A percentile compares a stretch with the other conserved stretches of the same genome.
These are phyloP conservation scores for Pristionchus exspectatus DNA, from an alignment of 2,888 invertebrate species.

Conservation along the genomic window DNA sequence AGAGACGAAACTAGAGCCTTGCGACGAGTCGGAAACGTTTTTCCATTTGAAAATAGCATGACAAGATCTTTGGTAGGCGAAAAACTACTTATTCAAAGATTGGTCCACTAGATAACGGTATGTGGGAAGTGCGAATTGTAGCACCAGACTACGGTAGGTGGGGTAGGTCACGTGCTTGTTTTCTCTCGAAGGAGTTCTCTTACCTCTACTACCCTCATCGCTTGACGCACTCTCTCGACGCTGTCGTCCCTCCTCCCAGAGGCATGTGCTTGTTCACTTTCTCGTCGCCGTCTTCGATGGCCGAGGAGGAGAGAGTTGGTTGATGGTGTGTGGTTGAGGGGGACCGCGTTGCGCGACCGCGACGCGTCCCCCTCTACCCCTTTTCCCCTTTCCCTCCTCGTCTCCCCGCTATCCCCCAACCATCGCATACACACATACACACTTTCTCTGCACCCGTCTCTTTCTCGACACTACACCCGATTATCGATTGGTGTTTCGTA, in stretches of 20 bases:
- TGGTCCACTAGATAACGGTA: background rate
- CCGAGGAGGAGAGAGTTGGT: background rate
- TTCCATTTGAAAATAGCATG: background rate
- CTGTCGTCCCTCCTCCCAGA: background rate
- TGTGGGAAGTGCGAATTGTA: background rate
- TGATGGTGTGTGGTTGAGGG: conserved; percentile 42
- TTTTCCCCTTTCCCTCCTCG: background rate
- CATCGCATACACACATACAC: background rate
- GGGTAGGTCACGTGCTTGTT: conserved; percentile 6
- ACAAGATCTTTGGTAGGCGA: background rate
- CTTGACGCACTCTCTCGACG: background rate
- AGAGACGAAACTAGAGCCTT: background rate
- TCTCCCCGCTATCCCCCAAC: background rate
- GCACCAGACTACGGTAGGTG: background rate
- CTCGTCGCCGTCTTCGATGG: background rate
- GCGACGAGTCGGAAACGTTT: background rate
- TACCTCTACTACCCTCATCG: background rate
- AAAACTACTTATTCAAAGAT: background rate
- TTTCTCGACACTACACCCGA: background rate
- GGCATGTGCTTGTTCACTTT: conserved; percentile 49
- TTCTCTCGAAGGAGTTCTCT: background rate
- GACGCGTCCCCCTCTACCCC: background rate
- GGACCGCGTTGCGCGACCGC: background rate
- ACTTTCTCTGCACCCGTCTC: conserved; percentile 42
- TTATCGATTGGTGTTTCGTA: conserved; percentile 19